Base-by-base conservation (phyloP, 2,888 invertebrate species). In the Drosophila paramelanica region DNA sequence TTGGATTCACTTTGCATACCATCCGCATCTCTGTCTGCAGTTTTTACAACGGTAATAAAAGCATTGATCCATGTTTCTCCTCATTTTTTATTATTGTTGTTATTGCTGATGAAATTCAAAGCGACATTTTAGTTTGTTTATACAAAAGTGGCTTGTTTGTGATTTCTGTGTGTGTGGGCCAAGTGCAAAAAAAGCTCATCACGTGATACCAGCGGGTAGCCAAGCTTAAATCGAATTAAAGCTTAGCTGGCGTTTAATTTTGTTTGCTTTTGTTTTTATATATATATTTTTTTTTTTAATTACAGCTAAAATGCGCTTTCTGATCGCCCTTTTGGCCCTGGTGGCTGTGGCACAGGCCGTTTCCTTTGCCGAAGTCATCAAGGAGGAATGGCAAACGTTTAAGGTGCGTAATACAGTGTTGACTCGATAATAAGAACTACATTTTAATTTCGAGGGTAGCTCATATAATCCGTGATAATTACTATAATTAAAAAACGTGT, bases 371-470 rank as follows among this genome's bases (percentile, higher is more conserved):
- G 96, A 97, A 85, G 93, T 97, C 69, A 93, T 96, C 52, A 93
- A 93, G 74, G 96, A 96, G 90, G 96, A 96, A 93, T 96, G 96
- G 96, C 92, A 93, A n/a, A 93, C 95, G 0, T 96, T 94, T 90
- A 96, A 96, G 95, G 96, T 96, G 93, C 92, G 89, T 83, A 64
- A 68, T 25, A 14, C n/a, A 36, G 36, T 36, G 33, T 33, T 33
- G 33, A 33, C 10, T 31, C 33, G 5, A 11, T 33, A 11, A 31
- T 33, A 11, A 33, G 33, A 33, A 33, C 33, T 11, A 33, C 13
- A 13, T 5, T 13, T 13, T 36, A 13, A 13, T 33, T 10, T 33
- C 10, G 31, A 36, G 13, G 13, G 36, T 13, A 36, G 36, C 11
- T 36, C 11, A 33, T 11, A 11, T 33, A 0, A 33, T 33, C 10